Evolutionary conservation across 2,797 vertebrate species (phyloP), one percentile per base, ranked within the genome.

Genomic region (Bradypodion ventrale): DNA sequence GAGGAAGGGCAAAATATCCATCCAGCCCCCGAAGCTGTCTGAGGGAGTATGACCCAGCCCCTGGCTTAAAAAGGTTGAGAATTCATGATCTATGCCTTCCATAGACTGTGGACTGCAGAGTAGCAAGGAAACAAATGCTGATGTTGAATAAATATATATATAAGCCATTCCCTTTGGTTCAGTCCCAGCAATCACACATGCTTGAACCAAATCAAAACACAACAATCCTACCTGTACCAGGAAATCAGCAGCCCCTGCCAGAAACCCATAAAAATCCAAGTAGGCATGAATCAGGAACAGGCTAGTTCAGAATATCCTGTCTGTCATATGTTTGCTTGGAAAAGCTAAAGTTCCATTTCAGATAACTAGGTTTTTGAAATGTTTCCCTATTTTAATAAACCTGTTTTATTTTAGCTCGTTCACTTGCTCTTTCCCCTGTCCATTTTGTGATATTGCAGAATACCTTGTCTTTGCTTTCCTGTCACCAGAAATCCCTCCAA

Each of bases 401-500:
- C 12, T 68, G 42, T 87, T 42, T 63, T 63, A 25, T 62, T 52
- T 66, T 84, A 7, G 37, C 15, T 56, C 21, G 16, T n/a, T n/a
- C n/a, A n/a, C 52, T 56, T 19, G 19, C 52, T 21, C 19, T 19
- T 19, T 21, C 52, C 15, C 52, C 6, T 49, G 80, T 16, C 85
- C 76, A 70, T 60, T 32, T 60, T 81, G 88, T 79, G 85, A 35
- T 59, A 83, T 91, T 86, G 73, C 73, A 90, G 77, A 80, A 87
- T 65, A 65, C 75, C 49, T 19, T 88, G 84, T 78, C 52, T 90
- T 88, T 56, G 44, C 81, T 87, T 92, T 93, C 81, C 89, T 90
- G 78, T 92, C 88, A 85, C 78, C 0, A 89, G 8, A 59, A 90
- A 87, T 89, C 86, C 90, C 91, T 92, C 75, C 16, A 16, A 84